phyloP scores from a whole-genome alignment of 2,888 invertebrate species.

The Timandra comae region DNA sequence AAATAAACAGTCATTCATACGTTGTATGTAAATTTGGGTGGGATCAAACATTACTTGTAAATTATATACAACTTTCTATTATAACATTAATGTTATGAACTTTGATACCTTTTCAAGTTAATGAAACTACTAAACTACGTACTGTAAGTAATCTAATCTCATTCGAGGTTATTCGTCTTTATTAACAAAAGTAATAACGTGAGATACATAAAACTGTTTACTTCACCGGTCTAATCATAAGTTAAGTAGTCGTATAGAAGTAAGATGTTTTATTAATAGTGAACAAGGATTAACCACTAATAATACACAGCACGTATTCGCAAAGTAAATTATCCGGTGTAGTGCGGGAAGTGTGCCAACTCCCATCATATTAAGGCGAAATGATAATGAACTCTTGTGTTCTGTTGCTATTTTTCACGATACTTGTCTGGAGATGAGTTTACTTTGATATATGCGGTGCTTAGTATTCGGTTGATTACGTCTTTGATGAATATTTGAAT shows the following conservation, averaged over 20 bases:
- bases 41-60: too few relatives aligned
- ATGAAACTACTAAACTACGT: too few relatives aligned
- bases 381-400: constrained; percentile 59
- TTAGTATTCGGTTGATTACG: too few relatives aligned
- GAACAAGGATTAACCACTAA: constrained; percentile 35
- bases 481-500: too few relatives aligned
- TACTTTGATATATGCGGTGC: constrained; percentile 28
- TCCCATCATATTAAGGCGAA: constrained; percentile 64
- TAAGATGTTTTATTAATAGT: constrained; percentile 16
- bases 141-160: too few relatives aligned
- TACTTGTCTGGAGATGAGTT: constrained; percentile 23
- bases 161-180: too few relatives aligned
- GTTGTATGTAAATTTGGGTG: too few relatives aligned
- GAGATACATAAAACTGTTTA: constrained; percentile 5
- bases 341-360: constrained; percentile 61
- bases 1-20: too few relatives aligned
- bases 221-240: constrained; percentile 3
- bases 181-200: neutral
- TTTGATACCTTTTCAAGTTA: too few relatives aligned
- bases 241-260: constrained; percentile 2
- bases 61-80: too few relatives aligned
- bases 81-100: too few relatives aligned
- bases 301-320: constrained; percentile 59
- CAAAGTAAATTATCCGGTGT: constrained; percentile 61
- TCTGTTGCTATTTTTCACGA: constrained; percentile 39